Base-by-base conservation (phyloP, 2,888 invertebrate species). In the Morpho achilles region DNA sequence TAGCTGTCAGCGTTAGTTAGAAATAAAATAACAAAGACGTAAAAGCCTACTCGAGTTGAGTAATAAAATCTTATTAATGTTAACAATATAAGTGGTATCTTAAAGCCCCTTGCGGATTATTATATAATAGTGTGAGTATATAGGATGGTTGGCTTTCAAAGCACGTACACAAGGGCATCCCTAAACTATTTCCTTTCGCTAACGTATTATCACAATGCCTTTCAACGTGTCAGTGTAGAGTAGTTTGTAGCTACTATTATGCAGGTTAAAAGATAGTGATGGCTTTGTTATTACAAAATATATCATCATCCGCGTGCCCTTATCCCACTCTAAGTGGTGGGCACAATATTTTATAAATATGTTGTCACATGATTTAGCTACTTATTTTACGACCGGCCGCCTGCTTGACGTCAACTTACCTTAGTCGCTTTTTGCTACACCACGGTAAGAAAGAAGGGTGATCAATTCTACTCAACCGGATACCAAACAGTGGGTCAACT, bases 101-200 rank as follows among this genome's bases (percentile, higher is more conserved):
- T 8, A 4, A 10, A 16, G 42, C 22, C 41, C 42, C 41, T 16
- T 42, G 9, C 32, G 44, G 52, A 52, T 52, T 32, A 32, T 32
- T 10, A 44, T 52, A 32, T 5, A 41, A 10, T 50, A 7, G 6
- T 51, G 41, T 51, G 22, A 23, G 22, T 8, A 44, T 8, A 32
- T 8, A 39, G 32, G 32, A 52, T 32, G 32, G 32, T 32, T 44
- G 44, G 44, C 32, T 52, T 52, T 52, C 52, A 43, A 10, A 52
- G 44, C 52, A 52, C 52, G 52, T 52, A 52, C 44, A 4, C 32
- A 39, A 44, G 39, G 52, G 10, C 52, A 44, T 52, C 44, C 52
- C 52, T 32, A 44, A 52, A 44, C 52, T 44, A 44, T 52, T 52
- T 52, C 52, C 52, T 52, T 52, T 52, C 48, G 32, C 40, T 10